A percentile compares a stretch with the other conserved stretches of the same genome.
phyloP scores from a whole-genome alignment of 2,797 vertebrate genomes.

The Gadopsis bispinosus region DNA sequence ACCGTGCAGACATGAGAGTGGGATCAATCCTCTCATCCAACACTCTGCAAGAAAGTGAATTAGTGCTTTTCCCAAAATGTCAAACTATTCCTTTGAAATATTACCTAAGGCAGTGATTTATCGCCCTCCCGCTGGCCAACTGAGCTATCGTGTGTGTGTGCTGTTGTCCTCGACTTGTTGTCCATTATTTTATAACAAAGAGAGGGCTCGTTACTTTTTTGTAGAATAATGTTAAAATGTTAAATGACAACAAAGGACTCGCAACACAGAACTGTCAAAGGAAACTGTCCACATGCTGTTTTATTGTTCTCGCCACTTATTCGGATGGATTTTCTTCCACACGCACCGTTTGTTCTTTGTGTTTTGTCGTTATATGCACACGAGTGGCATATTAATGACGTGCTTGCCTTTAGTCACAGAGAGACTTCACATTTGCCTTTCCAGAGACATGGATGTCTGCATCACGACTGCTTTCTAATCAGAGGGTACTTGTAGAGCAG shows the following conservation, averaged over 20 bases:
- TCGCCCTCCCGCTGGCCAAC: constrained; percentile 12
- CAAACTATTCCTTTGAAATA: constrained; percentile 9
- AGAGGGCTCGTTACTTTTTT: constrained; percentile 67
- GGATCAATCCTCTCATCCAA: background rate
- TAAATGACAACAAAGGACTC: constrained; percentile 18
- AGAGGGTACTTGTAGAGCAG: constrained; percentile 47
- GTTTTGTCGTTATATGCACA: constrained; percentile 56
- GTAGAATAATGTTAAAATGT: constrained; percentile 51
- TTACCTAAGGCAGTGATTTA: constrained; percentile 26
- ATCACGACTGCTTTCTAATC: constrained; percentile 45
- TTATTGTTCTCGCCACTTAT: constrained; percentile 40
- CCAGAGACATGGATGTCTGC: constrained; percentile 61
- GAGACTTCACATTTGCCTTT: constrained; percentile 79
- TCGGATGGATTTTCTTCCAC: constrained; percentile 47
- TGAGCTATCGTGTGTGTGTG: constrained; percentile 25
- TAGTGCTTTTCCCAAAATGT: constrained; percentile 22
- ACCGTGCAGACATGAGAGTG: background rate
- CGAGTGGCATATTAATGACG: constrained; percentile 55
- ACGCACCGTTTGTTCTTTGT: constrained; percentile 28
- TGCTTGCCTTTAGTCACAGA: constrained; percentile 79
- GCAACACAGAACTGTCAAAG: constrained; percentile 16
- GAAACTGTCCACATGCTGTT: constrained; percentile 51
- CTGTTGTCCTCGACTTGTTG: constrained; percentile 38
- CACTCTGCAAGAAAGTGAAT: constrained; percentile 3
- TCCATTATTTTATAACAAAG: constrained; percentile 52